Conservation (phyloP, 2,113 vertebrate species). For the Silurus meridionalis region DNA sequence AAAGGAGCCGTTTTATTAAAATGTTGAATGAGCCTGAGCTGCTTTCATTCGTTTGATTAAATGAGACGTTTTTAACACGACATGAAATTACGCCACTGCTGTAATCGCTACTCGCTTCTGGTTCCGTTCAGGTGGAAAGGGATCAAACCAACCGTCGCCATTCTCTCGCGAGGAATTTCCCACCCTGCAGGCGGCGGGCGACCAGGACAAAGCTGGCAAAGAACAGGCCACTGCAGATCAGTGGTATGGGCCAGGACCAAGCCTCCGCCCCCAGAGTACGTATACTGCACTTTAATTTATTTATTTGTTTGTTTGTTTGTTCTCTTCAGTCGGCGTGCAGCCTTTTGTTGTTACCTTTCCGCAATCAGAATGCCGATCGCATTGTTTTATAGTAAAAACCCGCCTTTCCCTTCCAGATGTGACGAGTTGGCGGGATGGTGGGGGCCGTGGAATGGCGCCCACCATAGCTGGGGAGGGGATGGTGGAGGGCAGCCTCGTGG, state of each 20-base stretch:
- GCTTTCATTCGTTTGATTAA: neutral
- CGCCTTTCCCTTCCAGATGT: constrained; percentile 71
- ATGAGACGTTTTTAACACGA: neutral
- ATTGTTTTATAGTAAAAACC: neutral
- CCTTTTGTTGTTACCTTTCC: neutral
- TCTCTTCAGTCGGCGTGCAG: neutral
- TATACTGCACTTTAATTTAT: neutral
- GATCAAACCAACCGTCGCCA: constrained; percentile 93
- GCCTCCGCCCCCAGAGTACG: constrained; percentile 95
- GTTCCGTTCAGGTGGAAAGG: constrained; percentile 87
- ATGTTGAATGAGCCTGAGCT: neutral
- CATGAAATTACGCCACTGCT: neutral
- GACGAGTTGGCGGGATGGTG: constrained; percentile 92
- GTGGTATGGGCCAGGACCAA: constrained; percentile 98
- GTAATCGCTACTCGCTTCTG: neutral
- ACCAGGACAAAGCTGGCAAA: constrained; percentile 94
- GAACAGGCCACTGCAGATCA: constrained; percentile 94
- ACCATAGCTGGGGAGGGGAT: constrained; percentile 77
- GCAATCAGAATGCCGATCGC: neutral
- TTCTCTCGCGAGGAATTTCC: constrained; percentile 99
- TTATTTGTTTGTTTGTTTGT: neutral
- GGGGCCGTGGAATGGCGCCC: constrained; percentile 81
- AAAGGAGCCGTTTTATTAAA: neutral
- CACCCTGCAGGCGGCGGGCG: constrained; percentile 96
- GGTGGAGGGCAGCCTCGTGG: constrained; percentile 73